These are phyloP conservation scores for Malthinus seriepunctatus DNA, from an alignment of 2,888 invertebrate genomes.

Conservation along the genomic window DNA sequence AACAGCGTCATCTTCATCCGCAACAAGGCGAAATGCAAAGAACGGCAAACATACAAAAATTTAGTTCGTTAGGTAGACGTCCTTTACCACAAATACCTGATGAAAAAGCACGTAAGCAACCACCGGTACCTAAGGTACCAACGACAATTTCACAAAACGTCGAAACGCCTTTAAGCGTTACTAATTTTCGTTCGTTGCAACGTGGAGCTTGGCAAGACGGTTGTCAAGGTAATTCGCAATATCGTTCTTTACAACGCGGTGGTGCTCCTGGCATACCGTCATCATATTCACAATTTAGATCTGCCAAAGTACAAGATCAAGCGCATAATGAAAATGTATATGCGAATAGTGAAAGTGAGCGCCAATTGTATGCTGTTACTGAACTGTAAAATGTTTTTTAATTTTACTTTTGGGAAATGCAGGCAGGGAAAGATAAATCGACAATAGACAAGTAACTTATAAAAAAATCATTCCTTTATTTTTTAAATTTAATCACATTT, in stretches of 20 bases:
- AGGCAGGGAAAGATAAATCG: slow-evolving; percentile 44
- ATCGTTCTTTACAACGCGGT: slow-evolving; percentile 57
- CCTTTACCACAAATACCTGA: slow-evolving; percentile 55
- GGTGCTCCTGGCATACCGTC: slow-evolving; percentile 43
- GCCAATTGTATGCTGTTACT: slow-evolving; percentile 72
- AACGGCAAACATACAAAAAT: slow-evolving; percentile 55
- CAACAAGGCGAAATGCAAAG: slow-evolving; percentile 32
- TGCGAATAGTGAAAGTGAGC: slow-evolving; percentile 55
- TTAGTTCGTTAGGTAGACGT: slow-evolving; percentile 53
- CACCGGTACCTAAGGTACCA: slow-evolving; percentile 52
- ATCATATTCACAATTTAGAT: slow-evolving; percentile 50
- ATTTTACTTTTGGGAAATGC: slow-evolving; percentile 52
- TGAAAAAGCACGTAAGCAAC: slow-evolving; percentile 51
- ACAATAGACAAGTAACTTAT: slow-evolving; percentile 17
- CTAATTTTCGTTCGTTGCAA: slow-evolving; percentile 59
- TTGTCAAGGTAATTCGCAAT: slow-evolving; percentile 46
- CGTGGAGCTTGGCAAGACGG: slow-evolving; percentile 53
- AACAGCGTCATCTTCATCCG: no score
- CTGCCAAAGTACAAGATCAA: slow-evolving; percentile 53
- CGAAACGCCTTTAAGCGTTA: slow-evolving; percentile 55
- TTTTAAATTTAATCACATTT: slow-evolving; percentile 8
- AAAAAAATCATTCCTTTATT: slow-evolving; percentile 19
- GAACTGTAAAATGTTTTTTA: slow-evolving; percentile 59
- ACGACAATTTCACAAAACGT: slow-evolving; percentile 46
- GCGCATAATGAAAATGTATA: slow-evolving; percentile 50